phyloP scores from a whole-genome alignment of 2,888 invertebrate species.

The Pterostichus madidus region DNA sequence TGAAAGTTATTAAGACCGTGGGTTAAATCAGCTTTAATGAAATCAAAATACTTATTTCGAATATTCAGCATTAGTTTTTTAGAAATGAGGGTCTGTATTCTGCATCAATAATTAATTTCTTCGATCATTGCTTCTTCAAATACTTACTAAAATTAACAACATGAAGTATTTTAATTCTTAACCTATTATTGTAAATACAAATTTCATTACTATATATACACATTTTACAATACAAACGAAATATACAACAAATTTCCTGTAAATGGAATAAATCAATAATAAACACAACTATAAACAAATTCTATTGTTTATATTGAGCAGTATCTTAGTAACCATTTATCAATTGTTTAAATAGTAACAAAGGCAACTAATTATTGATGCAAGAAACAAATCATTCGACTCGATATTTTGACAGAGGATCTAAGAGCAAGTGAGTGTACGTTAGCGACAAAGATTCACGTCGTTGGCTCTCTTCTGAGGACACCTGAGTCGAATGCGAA shows the following conservation, averaged over 20 bases:
- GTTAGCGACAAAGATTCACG: slow-evolving; percentile 42
- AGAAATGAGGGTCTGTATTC: not conserved
- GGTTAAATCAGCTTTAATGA: not conserved
- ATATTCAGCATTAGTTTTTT: no score
- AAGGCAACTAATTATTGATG: slow-evolving; percentile 34
- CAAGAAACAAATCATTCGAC: slow-evolving; percentile 22
- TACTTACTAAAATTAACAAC: not conserved
- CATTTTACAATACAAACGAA: slow-evolving; percentile 1
- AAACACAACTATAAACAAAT: not conserved
- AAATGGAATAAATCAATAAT: slow-evolving; percentile 1
- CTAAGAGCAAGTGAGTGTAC: slow-evolving; percentile 29
- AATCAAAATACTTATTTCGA: not conserved
- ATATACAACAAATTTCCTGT: slow-evolving; percentile 1
- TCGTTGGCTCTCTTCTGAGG: slow-evolving; percentile 44
- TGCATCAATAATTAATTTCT: slow-evolving; percentile 1
- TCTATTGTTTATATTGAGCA: not conserved
- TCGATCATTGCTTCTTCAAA: not conserved
- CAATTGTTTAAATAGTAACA: not conserved
- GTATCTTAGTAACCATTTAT: not conserved
- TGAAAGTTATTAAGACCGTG: slow-evolving; percentile 33
- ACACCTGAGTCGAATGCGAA: slow-evolving; percentile 52
- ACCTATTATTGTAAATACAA: slow-evolving; percentile 9
- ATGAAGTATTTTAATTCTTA: not conserved
- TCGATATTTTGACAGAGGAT: not conserved
- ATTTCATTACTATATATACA: slow-evolving; percentile 2